Base-by-base conservation (phyloP, 2,888 invertebrate species). In the Lamellibrachia satsuma region DNA sequence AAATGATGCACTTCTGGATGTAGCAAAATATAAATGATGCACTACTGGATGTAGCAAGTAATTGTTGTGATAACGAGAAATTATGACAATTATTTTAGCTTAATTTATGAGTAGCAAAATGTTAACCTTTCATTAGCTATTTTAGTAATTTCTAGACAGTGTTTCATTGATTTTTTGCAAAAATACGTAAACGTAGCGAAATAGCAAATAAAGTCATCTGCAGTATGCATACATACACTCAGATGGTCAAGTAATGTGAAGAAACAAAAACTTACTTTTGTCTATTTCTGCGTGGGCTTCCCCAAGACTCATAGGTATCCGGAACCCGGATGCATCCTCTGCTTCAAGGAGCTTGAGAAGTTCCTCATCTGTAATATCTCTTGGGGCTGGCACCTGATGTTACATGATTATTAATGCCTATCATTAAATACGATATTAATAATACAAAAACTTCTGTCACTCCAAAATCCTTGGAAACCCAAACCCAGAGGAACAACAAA, bases 281-380 rank as follows among this genome's bases (percentile, higher is more conserved):
- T 98, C 98, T 52, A 97, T 96, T 95, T 98, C 98, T 7, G 97
- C 97, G 94, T 98, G 97, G 6, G 98, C 97, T 95, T 98, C 98
- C 0, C 98, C 98, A 94, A 99, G 98, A 96, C 98, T 98, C 98
- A 99, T 98, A 0, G 99, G 99, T 91, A 99, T 97, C 93, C 98
- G 97, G 96, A 97, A 99, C 91, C 97, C 97, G 4, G 97, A 97
- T 0, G 98, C 97, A 92, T 98, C 98, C 93, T 97, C 93, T 3
- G 98, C 98, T 93, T 97, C 97, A 52, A 98, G 96, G 92, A 98
- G 97, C 93, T 97, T 97, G 94, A 97, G 97, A 1, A 98, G 97
- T 92, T 97, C 97, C 95, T 98, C 97, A 93, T 97, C 97, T 27
- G 95, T 95, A 3, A 97, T 95, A 57, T 96, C 96, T 94, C 95